Percentiles rank a stretch among this genome's conserved stretches.
These are phyloP conservation scores for Craseonycteris thonglongyai DNA, from an alignment of 2,113 vertebrate genomes.

Conservation along the genomic window DNA sequence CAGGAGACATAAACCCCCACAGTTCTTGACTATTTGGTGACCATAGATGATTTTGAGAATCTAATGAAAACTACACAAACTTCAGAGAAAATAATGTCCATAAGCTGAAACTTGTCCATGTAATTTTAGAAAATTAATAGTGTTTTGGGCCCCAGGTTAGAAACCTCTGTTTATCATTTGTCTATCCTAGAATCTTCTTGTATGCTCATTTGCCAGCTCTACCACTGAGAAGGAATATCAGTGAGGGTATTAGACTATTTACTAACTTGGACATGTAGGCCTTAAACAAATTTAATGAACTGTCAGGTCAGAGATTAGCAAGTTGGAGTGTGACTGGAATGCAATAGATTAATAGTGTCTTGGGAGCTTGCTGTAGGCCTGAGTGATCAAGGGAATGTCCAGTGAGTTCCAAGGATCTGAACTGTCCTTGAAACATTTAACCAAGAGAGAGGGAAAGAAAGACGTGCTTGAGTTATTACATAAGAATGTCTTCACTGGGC, in stretches of 20 bases:
- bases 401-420: background rate
- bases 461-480: background rate
- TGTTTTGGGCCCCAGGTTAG: background rate
- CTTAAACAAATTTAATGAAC: background rate
- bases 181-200: background rate
- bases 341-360: background rate
- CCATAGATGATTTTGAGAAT: background rate
- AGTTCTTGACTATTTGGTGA: background rate
- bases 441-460: background rate
- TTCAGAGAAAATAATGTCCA: background rate
- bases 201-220: background rate
- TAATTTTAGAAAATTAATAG: background rate
- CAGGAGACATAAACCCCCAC: background rate
- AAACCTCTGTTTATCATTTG: background rate
- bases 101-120: background rate
- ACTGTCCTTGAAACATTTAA: background rate
- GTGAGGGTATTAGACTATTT: background rate
- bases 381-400: background rate
- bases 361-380: background rate
- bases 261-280: background rate
- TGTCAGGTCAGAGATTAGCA: background rate
- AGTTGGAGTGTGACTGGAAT: background rate
- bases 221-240: background rate
- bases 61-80: background rate
- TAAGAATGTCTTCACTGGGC: background rate